Base-by-base conservation (phyloP, 2,113 vertebrate genomes). In the Dicentrarchus labrax region DNA sequence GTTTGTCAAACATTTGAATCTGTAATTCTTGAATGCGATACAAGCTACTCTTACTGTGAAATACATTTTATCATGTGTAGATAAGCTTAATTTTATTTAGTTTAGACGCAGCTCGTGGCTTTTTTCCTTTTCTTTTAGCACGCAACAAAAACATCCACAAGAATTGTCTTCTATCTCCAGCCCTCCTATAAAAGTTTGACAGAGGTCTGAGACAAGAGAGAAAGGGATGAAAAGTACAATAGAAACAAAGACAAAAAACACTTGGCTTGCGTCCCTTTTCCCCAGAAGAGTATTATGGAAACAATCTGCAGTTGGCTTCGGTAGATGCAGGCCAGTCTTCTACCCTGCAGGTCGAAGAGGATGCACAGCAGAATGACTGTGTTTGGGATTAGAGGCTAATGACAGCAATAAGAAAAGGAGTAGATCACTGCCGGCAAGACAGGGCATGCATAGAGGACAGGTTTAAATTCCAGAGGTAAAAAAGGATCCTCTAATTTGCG, bases 391-490 rank as follows among this genome's bases (percentile, higher is more conserved):
- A 88, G 78, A 86, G 80, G 86, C 76, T 92, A 91, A 93, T 85
- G 86, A 86, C 90, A 87, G 89, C 87, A 86, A 91, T 86, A 86
- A 91, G 77, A 82, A 88, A 91, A 93, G 84, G 86, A 87, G 80
- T 87, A 90, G 85, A 90, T 92, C 78, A 78, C 78, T n/a, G 59
- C 59, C 16, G 83, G 84, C 94, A 88, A 88, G 93, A 91, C 74
- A 5, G 82, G 92, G 73, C 94, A 88, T 6, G 91, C 74, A 82
- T 24, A 13, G 70, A 80, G 65, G 71, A 81, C 75, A 68, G 69
- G 80, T 90, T 87, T 85, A 80, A 91, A 90, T 86, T 92, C 84
- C 90, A 83, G 80, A 89, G 92, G 88, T 94, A 88, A 89, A 51
- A 30, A 90, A 72, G 72, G 83, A 89, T 91, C 91, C 84, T 92